Percentiles rank a stretch among this genome's conserved stretches.
phyloP scores from a whole-genome alignment of 2,797 vertebrate genomes.

The Phylloscopus collybita region DNA sequence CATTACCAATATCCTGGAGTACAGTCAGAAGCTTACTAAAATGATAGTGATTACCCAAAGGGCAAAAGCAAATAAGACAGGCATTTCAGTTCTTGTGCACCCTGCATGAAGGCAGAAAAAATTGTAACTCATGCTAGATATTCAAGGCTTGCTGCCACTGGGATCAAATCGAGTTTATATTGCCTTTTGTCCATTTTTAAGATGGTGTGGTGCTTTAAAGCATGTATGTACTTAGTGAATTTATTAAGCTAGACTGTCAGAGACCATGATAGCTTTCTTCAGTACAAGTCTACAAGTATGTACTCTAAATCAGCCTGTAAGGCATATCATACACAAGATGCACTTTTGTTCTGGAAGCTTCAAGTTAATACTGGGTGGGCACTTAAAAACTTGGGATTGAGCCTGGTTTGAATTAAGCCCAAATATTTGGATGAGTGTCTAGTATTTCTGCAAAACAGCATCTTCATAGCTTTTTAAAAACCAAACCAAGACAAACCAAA shows the following conservation, averaged over 20 bases:
- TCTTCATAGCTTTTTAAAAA: background rate
- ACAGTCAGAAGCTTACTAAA: constrained; percentile 47
- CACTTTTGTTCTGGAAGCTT: background rate
- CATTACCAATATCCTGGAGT: constrained; percentile 49
- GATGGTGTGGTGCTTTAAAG: background rate
- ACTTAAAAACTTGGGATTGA: background rate
- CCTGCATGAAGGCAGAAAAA: constrained; percentile 1
- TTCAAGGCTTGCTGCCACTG: background rate
- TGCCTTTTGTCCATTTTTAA: constrained; percentile 1
- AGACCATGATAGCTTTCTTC: background rate
- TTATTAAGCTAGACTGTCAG: background rate
- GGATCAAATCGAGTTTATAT: background rate
- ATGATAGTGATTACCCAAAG: constrained; percentile 42
- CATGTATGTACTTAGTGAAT: background rate
- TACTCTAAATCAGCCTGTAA: background rate
- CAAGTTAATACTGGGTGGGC: background rate
- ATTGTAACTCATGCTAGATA: background rate
- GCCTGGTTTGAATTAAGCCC: background rate
- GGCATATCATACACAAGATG: background rate
- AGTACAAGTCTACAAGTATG: background rate
- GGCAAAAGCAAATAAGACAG: constrained; percentile 30
- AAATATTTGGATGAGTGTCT: background rate
- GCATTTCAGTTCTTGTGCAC: background rate
- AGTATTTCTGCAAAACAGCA: background rate
- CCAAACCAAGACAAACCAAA: background rate